Evolutionary conservation across 2,797 vertebrate species (phyloP), one percentile per base, ranked within the genome.

Genomic region (Labeo calbasu): DNA sequence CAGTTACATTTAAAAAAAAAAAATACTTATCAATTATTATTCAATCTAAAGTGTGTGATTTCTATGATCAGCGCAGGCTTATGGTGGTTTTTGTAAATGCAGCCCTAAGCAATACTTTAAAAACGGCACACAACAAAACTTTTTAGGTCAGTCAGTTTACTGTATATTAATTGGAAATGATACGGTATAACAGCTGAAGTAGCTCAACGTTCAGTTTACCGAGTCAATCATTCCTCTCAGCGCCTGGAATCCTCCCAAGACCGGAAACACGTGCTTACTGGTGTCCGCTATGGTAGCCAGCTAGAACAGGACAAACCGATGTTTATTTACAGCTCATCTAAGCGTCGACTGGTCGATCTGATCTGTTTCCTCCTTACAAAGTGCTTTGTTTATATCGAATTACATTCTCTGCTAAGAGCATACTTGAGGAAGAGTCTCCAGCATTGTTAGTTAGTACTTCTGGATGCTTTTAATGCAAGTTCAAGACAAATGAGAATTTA

Each of bases 271-370:
- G 7, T 98, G 96, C 85, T 97, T 95, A 0, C 96, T 95, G 91
- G 95, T 97, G 93, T 97, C 96, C 82, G 97, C 97, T 76, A 99
- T 97, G 71, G 95, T 97, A 89, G 95, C 96, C 91, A 98, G 94
- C 97, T 99, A 88, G 77, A 86, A 50, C 84, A 89, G 92, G 82
- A 90, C 66, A 89, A 90, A 84, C 70, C 72, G 28, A 25, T 5
- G 65, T 83, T 76, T 84, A 80, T 84, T 68, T 72, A 72, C 70
- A 81, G 36, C 32, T 40, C 23, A 23, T 48, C 40, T 50, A 50
- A 36, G 63, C 15, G 46, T 82, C 59, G 2, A 46, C 0, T 40
- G 55, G n/a, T n/a, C 63, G 13, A 25, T 21, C n/a, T 51, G 61
- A 53, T 40, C 15, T 15, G n/a, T 43, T 65, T 28, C 57, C 51